Percentiles rank a stretch among this genome's conserved stretches.
Conservation (phyloP, 1,140 invertebrate species). For the Pseudomyrmex dendroicus region DNA sequence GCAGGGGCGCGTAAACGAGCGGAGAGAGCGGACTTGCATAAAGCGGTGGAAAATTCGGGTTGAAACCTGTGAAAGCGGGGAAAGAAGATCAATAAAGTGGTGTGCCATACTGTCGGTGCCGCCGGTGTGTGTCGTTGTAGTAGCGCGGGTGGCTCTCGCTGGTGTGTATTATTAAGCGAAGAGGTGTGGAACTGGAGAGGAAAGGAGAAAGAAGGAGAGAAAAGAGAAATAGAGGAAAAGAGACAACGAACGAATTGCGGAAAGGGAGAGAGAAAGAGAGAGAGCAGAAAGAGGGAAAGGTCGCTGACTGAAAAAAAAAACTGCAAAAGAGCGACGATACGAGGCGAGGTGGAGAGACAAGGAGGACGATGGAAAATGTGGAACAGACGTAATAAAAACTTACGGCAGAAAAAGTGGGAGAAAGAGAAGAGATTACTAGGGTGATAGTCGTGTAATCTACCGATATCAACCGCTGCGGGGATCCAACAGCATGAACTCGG, state of each 20-base stretch:
- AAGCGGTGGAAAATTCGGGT: conserved; percentile 83
- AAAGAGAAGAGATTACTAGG: conserved; percentile 26
- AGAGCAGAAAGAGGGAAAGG: conserved; percentile 51
- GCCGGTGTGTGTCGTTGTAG: conserved; percentile 75
- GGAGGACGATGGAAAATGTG: conserved; percentile 67
- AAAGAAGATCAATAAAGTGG: conserved; percentile 84
- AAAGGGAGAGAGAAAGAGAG: conserved; percentile 43
- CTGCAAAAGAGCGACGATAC: conserved; percentile 61
- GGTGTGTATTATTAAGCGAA: conserved; percentile 82
- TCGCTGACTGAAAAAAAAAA: conserved; percentile 53
- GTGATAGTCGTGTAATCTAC: conserved; percentile 27
- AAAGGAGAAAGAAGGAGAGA: not conserved
- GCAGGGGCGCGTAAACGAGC: conserved; percentile 70
- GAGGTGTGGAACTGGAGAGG: conserved; percentile 74
- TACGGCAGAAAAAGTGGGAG: conserved; percentile 6
- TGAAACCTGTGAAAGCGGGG: conserved; percentile 81
- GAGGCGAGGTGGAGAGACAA: not conserved
- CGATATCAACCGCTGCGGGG: conserved; percentile 51
- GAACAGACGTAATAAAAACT: conserved; percentile 75
- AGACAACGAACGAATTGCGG: not conserved
- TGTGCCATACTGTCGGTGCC: conserved; percentile 79
- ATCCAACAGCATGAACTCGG: not conserved
- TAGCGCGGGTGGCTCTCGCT: conserved; percentile 75
- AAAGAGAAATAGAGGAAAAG: not conserved
- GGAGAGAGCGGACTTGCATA: conserved; percentile 79